Percentiles rank a stretch among this genome's conserved stretches.
These are phyloP conservation scores for Lasioglossum baleicum DNA, from an alignment of 1,140 invertebrate genomes.

Conservation along the genomic window DNA sequence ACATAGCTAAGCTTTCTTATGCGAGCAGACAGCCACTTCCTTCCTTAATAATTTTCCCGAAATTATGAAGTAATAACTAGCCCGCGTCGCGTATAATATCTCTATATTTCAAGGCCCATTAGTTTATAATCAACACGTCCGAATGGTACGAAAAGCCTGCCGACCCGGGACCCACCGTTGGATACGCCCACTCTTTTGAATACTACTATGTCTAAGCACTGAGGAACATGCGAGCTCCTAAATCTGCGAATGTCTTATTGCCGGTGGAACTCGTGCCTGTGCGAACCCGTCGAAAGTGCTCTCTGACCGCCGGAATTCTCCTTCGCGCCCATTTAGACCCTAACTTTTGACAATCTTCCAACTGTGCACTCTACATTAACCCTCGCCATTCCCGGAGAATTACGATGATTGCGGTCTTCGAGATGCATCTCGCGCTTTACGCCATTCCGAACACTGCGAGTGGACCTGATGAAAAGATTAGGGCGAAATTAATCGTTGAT, in stretches of 20 bases:
- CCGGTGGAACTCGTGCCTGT: not conserved
- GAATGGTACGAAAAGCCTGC: slow-evolving; percentile 66
- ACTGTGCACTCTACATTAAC: not conserved
- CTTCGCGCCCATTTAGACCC: not conserved
- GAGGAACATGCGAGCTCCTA: slow-evolving; percentile 72
- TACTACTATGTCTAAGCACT: slow-evolving; percentile 78
- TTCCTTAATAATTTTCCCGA: slow-evolving; percentile 75
- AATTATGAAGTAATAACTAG: slow-evolving; percentile 76
- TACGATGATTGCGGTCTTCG: not conserved
- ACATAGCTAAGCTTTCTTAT: slow-evolving; percentile 77
- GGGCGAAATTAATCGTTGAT: no score
- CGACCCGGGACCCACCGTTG: slow-evolving; percentile 53
- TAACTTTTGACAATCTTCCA: slow-evolving; percentile 4
- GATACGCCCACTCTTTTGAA: slow-evolving; percentile 79
- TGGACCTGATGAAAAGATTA: no score
- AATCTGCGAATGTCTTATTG: slow-evolving; percentile 59
- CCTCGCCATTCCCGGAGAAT: not conserved
- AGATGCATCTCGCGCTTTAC: not conserved
- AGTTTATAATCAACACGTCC: slow-evolving; percentile 79
- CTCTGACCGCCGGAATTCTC: not conserved
- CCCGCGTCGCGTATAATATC: slow-evolving; percentile 77
- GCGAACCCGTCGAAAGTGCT: not conserved
- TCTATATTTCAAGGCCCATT: slow-evolving; percentile 79
- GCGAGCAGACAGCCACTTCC: slow-evolving; percentile 73
- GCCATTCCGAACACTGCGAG: not conserved